phyloP scores from a whole-genome alignment of 92 coral and sea anemone genomes.

The Palythoa grandiflora region DNA sequence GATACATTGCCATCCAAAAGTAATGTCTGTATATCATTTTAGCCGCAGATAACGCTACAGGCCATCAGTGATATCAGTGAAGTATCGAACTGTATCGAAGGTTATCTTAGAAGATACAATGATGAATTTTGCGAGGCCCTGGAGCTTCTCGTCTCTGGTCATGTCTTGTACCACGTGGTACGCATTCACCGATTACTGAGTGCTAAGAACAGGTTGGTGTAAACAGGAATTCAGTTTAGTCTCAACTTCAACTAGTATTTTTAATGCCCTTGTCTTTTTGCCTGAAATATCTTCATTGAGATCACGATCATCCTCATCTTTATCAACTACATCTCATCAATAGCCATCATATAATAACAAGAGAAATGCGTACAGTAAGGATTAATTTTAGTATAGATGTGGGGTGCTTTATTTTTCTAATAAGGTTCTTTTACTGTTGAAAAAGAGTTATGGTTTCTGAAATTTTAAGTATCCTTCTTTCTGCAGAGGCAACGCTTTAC shows the following conservation, averaged over 20 bases:
- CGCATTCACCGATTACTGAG: constrained; percentile 91
- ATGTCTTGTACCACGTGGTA: constrained; percentile 91
- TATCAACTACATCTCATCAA: too few species aligned
- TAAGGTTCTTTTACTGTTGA: not conserved
- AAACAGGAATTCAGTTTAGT: not conserved
- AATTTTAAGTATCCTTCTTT: not conserved
- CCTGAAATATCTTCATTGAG: too few species aligned
- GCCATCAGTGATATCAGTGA: constrained; percentile 79
- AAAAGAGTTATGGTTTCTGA: not conserved
- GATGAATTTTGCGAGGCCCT: constrained; percentile 91
- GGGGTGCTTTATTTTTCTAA: too few species aligned
- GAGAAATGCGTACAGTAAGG: too few species aligned
- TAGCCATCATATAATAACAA: too few species aligned
- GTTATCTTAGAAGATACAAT: constrained; percentile 84
- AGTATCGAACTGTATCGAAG: constrained; percentile 85
- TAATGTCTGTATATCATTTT: not conserved
- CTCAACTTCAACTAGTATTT: too few species aligned
- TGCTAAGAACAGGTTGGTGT: constrained; percentile 87
- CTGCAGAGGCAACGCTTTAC: constrained; percentile 86
- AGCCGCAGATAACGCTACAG: constrained; percentile 75
- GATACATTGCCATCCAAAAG: not conserved
- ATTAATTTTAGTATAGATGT: too few species aligned
- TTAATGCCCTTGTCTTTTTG: too few species aligned
- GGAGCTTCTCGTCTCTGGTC: constrained; percentile 86
- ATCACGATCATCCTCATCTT: too few species aligned